These are phyloP conservation scores for Microtus pennsylvanicus DNA, from an alignment of 2,113 vertebrate genomes.

Conservation along the genomic window DNA sequence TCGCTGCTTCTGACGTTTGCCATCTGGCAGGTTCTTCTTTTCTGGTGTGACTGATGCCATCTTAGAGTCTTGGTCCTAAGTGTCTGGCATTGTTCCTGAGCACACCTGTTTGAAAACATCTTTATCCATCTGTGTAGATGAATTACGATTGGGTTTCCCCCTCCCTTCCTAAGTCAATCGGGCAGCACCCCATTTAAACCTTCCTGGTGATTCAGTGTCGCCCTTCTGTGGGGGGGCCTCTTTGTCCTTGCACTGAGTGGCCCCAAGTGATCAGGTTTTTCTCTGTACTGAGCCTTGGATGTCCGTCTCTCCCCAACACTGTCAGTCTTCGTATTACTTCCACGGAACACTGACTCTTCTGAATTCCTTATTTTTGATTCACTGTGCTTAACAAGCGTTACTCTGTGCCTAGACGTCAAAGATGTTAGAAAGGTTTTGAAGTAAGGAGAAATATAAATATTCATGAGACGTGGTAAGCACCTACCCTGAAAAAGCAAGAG, in stretches of 20 bases:
- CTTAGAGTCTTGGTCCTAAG: not conserved
- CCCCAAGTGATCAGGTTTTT: not conserved
- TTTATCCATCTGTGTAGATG: not conserved
- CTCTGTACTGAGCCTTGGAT: not conserved
- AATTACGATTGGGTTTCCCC: not conserved
- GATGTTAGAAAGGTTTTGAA: conserved; percentile 17
- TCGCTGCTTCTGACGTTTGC: not conserved
- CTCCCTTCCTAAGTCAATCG: not conserved
- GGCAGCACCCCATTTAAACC: not conserved
- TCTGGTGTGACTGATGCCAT: not conserved
- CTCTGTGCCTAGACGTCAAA: not conserved
- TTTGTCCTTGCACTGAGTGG: not conserved
- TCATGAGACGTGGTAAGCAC: not conserved
- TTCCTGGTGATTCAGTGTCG: not conserved
- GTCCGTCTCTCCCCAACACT: not conserved
- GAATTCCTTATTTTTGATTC: conserved; percentile 9
- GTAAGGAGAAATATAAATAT: not conserved
- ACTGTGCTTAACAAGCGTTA: not conserved
- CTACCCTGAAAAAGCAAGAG: not conserved
- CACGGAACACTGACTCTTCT: not conserved
- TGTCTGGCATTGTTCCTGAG: not conserved
- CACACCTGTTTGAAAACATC: not conserved
- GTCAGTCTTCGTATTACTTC: not conserved
- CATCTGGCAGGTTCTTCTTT: not conserved
- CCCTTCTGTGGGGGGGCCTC: not conserved